Percentiles rank a stretch among this genome's conserved stretches.
These are phyloP conservation scores for Olivierus martensii DNA, from an alignment of 1,140 invertebrate species.

Conservation along the genomic window DNA sequence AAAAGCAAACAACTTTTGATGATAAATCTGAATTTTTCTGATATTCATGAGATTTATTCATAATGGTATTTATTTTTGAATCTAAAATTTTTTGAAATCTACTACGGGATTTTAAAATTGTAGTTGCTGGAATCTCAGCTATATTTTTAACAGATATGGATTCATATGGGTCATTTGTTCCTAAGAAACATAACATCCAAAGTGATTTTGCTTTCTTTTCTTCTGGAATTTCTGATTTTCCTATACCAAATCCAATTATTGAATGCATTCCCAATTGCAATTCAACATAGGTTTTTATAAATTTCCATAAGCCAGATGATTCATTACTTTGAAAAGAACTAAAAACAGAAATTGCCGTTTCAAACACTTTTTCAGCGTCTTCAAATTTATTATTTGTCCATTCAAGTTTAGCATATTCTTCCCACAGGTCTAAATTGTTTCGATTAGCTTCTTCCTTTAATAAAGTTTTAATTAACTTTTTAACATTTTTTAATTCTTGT, in stretches of 20 bases:
- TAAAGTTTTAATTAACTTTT: slow-evolving; percentile 23
- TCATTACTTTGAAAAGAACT: neutral
- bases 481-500: slow-evolving; percentile 28
- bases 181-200: slow-evolving; percentile 6
- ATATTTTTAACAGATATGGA: neutral
- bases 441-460: slow-evolving; percentile 31
- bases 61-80: slow-evolving; percentile 8
- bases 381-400: slow-evolving; percentile 22
- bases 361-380: slow-evolving; percentile 28
- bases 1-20: slow-evolving; percentile 21
- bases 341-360: slow-evolving; percentile 27
- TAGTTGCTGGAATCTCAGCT: slow-evolving; percentile 9
- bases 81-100: slow-evolving; percentile 15
- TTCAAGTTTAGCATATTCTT: slow-evolving; percentile 29
- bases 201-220: slow-evolving; percentile 1
- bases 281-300: slow-evolving; percentile 23
- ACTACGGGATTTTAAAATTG: slow-evolving; percentile 19
- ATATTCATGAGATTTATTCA: neutral
- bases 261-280: slow-evolving; percentile 5
- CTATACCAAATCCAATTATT: neutral
- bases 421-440: slow-evolving; percentile 32
- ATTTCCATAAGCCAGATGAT: slow-evolving; percentile 16
- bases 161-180: slow-evolving; percentile 12
- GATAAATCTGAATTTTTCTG: neutral
- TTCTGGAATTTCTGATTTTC: neutral